A percentile compares a stretch with the other conserved stretches of the same genome.
These are phyloP conservation scores for Denticeps clupeoides DNA, from an alignment of 2,797 vertebrate genomes.

Conservation along the genomic window DNA sequence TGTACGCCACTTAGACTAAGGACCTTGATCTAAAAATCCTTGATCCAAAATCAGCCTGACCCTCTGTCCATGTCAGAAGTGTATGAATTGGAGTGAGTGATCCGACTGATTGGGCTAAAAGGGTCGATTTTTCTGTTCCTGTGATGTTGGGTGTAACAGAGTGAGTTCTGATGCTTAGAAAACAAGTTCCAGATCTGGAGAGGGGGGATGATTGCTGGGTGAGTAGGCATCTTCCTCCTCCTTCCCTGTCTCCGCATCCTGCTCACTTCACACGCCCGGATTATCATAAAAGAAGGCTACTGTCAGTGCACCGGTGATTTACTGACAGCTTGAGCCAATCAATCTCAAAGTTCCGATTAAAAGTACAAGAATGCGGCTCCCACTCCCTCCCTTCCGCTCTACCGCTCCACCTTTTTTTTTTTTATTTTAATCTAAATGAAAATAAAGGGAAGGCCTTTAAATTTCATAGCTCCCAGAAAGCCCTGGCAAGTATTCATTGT, in stretches of 20 bases:
- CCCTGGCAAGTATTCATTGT: conserved; percentile 64
- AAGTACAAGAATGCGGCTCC: conserved; percentile 39
- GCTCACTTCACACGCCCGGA: conserved; percentile 41
- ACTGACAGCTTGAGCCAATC: conserved; percentile 49
- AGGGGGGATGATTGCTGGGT: conserved; percentile 44
- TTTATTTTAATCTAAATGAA: conserved; percentile 66
- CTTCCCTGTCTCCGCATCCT: conserved; percentile 27
- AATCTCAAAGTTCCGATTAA: conserved; percentile 59
- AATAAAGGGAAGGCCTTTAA: conserved; percentile 67
- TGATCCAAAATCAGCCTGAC: too few species aligned
- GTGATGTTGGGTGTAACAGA: too few species aligned
- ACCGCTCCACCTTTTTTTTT: conserved; percentile 4
- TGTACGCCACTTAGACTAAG: too few species aligned
- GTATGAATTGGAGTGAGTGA: too few species aligned
- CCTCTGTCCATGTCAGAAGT: too few species aligned
- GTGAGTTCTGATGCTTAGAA: too few species aligned
- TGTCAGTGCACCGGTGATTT: conserved; percentile 47
- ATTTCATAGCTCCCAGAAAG: conserved; percentile 68
- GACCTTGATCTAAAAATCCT: too few species aligned
- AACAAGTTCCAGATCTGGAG: too few species aligned
- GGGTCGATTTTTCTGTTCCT: too few species aligned
- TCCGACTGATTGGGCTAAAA: too few species aligned
- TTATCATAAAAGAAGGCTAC: conserved; percentile 58
- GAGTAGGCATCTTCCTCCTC: conserved; percentile 27
- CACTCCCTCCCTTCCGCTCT: conserved; percentile 1